Evolutionary conservation across 2,888 invertebrate species (phyloP).

Genomic region (Drosophila neonasuta): DNA sequence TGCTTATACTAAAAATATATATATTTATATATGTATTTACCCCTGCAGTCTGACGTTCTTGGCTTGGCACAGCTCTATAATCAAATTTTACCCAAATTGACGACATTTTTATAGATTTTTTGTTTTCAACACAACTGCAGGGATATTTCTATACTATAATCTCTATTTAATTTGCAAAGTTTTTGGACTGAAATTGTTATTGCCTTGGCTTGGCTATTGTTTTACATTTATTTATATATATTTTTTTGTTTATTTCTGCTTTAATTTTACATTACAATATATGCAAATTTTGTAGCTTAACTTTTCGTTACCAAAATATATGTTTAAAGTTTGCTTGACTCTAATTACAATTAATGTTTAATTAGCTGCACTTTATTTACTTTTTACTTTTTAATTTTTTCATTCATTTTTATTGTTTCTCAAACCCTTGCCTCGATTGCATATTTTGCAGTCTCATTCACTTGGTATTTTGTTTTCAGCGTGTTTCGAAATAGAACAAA

Average conservation of each 20-base stretch:
- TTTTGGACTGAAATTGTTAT: conserved; percentile 18
- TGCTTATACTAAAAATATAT: neutral
- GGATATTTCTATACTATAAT: neutral
- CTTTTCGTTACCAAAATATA: conserved; percentile 58
- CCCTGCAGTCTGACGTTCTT: neutral
- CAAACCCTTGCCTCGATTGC: conserved; percentile 11
- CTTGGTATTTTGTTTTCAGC: conserved; percentile 30
- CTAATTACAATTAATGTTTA: conserved; percentile 24
- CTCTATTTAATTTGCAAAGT: conserved; percentile 1
- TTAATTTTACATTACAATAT: conserved; percentile 5
- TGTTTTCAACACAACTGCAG: neutral
- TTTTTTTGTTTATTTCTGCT: conserved; percentile 15
- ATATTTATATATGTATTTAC: neutral
- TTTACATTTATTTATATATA: neutral
- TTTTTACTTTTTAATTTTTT: conserved; percentile 26
- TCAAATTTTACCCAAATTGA: neutral
- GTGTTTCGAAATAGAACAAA: neutral
- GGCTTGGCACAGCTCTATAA: neutral
- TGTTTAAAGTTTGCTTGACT: conserved; percentile 1
- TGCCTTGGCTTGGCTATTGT: neutral
- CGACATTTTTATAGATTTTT: neutral
- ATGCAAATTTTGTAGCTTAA: conserved; percentile 8
- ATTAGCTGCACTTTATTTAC: conserved; percentile 11
- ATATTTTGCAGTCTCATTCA: conserved; percentile 58
- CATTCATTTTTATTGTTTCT: conserved; percentile 22